phyloP scores from a whole-genome alignment of 2,113 vertebrate genomes.

The Cathartes aura region DNA sequence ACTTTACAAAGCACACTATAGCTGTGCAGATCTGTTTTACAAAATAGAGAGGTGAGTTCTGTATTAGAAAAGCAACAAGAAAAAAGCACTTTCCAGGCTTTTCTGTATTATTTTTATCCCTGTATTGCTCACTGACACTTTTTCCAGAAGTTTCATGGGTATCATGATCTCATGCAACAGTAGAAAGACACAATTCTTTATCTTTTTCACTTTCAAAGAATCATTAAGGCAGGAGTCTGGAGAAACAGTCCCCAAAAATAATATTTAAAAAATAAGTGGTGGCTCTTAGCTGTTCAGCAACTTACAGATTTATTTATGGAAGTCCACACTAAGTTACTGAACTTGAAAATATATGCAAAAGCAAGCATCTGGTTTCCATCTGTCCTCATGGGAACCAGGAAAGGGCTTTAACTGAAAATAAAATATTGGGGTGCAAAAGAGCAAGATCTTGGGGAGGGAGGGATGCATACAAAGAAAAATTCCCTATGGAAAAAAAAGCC shows the following conservation, averaged over 20 bases:
- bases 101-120: not conserved
- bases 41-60: not conserved
- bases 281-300: constrained; percentile 26
- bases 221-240: not conserved
- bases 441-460: not conserved
- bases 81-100: not conserved
- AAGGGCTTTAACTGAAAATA: constrained; percentile 37
- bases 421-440: constrained; percentile 49
- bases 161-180: not conserved
- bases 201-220: not conserved
- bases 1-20: not conserved
- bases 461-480: not conserved
- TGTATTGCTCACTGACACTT: not conserved
- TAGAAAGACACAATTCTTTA: not conserved
- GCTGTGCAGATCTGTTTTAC: not conserved
- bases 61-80: not conserved
- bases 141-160: not conserved
- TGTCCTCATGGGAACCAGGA: constrained; percentile 35
- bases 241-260: constrained; percentile 1
- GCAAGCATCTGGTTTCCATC: constrained; percentile 74
- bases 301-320: constrained; percentile 56
- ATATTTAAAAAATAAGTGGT: constrained; percentile 29
- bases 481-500: not conserved
- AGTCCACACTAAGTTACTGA: constrained; percentile 34
- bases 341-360: constrained; percentile 45